These are phyloP conservation scores for Mesitornis unicolor DNA, from an alignment of 2,113 vertebrate species.

Conservation along the genomic window DNA sequence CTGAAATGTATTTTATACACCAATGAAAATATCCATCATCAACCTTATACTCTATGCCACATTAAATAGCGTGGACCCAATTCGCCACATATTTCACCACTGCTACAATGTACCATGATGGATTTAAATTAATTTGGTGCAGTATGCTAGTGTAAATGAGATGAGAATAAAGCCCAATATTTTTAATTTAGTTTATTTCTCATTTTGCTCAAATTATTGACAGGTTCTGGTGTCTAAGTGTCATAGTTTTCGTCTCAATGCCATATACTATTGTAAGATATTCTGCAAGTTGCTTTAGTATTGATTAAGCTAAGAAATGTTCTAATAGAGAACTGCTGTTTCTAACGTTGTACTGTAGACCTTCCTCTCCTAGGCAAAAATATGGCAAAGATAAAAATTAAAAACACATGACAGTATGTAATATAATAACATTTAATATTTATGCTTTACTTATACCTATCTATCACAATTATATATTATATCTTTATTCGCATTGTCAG, in stretches of 20 bases:
- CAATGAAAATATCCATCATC: not conserved
- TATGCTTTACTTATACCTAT: conserved; percentile 18
- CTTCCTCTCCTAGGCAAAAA: conserved; percentile 23
- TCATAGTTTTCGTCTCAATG: conserved; percentile 53
- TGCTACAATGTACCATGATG: not conserved
- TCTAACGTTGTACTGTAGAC: not conserved
- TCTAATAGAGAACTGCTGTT: conserved; percentile 17
- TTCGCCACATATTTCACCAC: not conserved
- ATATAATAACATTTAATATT: conserved; percentile 53
- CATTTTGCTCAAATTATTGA: conserved; percentile 52
- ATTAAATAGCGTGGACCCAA: not conserved
- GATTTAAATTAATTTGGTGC: not conserved
- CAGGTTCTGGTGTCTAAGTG: conserved; percentile 33
- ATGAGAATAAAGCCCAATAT: not conserved
- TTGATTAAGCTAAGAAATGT: conserved; percentile 56
- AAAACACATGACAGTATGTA: not conserved
- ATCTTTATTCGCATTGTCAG: conserved; percentile 48
- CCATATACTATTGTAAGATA: conserved; percentile 51
- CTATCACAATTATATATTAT: conserved; percentile 61
- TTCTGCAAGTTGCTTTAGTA: conserved; percentile 67
- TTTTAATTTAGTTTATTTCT: conserved; percentile 52
- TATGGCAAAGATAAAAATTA: conserved; percentile 40
- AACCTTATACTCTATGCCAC: not conserved
- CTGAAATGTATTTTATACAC: not conserved
- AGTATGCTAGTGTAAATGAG: not conserved